phyloP scores from a whole-genome alignment of 2,797 vertebrate species.

The Hypotaenidia philippensis region DNA sequence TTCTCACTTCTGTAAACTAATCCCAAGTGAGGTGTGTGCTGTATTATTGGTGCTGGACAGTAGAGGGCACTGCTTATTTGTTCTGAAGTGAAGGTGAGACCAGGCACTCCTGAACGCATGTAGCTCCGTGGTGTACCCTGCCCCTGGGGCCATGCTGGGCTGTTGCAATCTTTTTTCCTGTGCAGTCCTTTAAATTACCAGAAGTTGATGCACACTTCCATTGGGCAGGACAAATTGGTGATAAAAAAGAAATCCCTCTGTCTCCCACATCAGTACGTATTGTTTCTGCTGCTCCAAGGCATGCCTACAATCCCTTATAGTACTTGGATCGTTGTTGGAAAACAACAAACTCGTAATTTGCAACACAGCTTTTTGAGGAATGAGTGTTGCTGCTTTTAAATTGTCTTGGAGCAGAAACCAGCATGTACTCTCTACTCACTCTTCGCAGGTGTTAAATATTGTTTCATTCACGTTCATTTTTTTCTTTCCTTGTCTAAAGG shows the following conservation, averaged over 20 bases:
- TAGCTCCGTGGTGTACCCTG: neutral
- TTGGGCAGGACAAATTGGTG: neutral
- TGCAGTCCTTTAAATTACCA: neutral
- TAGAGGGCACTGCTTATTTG: conserved; percentile 61
- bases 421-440: neutral
- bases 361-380: conserved; percentile 2
- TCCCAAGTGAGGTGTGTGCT: neutral
- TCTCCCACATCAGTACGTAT: neutral
- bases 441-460: neutral
- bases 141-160: neutral
- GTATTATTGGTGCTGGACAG: conserved; percentile 23
- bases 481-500: neutral
- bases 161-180: neutral
- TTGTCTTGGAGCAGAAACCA: conserved; percentile 11
- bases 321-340: neutral
- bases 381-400: neutral
- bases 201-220: neutral
- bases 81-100: neutral
- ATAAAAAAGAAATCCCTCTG: neutral
- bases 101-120: accelerated
- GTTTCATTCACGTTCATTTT: neutral
- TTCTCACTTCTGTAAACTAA: no score
- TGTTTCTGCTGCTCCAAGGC: neutral
- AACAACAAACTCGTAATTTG: neutral
- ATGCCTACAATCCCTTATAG: neutral